phyloP scores from a whole-genome alignment of 2,797 vertebrate genomes.

The Bradypus variegatus region DNA sequence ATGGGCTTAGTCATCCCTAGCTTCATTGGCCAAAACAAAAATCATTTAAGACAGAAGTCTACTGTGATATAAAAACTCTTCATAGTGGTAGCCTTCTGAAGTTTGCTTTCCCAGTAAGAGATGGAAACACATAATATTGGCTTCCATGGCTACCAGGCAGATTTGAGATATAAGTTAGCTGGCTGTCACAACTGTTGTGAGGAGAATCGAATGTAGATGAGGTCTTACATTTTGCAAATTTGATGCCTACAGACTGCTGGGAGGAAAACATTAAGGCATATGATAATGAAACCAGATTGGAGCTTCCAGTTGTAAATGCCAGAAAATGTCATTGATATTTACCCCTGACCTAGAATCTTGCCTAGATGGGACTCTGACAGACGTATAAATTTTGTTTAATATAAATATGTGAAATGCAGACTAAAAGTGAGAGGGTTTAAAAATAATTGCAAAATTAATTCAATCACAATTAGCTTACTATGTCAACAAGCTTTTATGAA shows the following conservation, averaged over 20 bases:
- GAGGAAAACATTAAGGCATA: neutral
- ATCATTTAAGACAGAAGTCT: neutral
- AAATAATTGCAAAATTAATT: slow-evolving; percentile 1
- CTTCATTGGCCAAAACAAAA: neutral
- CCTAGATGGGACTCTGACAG: neutral
- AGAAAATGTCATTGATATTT: neutral
- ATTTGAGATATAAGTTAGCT: neutral
- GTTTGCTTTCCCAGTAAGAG: neutral
- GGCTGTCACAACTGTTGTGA: neutral
- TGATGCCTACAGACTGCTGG: neutral
- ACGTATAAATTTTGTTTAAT: slow-evolving; percentile 9
- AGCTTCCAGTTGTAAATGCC: neutral
- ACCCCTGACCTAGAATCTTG: neutral
- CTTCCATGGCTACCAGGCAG: neutral
- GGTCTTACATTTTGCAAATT: neutral
- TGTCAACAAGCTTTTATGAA: neutral
- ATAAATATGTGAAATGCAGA: neutral
- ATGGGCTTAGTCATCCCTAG: neutral
- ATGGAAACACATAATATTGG: neutral
- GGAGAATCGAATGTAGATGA: neutral
- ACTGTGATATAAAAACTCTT: neutral
- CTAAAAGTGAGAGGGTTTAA: neutral
- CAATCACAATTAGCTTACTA: neutral
- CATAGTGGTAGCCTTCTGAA: neutral
- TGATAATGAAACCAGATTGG: neutral